phyloP scores from a whole-genome alignment of 2,888 invertebrate genomes.

The Halictus quadricinctus region DNA sequence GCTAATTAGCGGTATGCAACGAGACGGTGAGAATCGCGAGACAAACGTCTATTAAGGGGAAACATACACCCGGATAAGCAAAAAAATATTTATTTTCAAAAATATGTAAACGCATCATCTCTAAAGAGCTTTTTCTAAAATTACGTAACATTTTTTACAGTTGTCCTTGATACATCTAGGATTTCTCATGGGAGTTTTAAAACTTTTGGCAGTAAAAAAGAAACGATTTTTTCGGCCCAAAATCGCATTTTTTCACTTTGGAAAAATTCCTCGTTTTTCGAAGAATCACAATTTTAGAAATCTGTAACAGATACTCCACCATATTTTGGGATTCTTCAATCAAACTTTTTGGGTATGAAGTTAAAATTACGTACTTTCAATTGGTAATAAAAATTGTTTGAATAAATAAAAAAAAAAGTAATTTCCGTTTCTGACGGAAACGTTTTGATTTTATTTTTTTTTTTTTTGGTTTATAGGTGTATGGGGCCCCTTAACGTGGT shows the following conservation, averaged over 20 bases:
- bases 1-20: slow-evolving; percentile 17
- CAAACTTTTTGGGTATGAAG: background rate
- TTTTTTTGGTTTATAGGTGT: background rate
- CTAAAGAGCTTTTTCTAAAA: background rate
- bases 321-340: background rate
- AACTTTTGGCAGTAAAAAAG: background rate
- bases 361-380: background rate
- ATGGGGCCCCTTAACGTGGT: slow-evolving; percentile 13
- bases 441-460: background rate
- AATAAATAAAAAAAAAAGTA: background rate
- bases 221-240: background rate
- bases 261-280: background rate
- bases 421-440: background rate
- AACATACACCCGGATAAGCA: background rate
- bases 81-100: background rate
- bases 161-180: background rate
- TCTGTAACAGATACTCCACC: too few species aligned
- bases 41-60: slow-evolving; percentile 30
- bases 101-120: background rate
- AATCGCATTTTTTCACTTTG: background rate
- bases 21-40: slow-evolving; percentile 30
- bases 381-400: background rate
- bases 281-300: background rate
- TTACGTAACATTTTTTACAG: background rate
- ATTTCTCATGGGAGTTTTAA: background rate